phyloP scores from a whole-genome alignment of 2,888 invertebrate species.

The Cataglyphis rosenhaueri region DNA sequence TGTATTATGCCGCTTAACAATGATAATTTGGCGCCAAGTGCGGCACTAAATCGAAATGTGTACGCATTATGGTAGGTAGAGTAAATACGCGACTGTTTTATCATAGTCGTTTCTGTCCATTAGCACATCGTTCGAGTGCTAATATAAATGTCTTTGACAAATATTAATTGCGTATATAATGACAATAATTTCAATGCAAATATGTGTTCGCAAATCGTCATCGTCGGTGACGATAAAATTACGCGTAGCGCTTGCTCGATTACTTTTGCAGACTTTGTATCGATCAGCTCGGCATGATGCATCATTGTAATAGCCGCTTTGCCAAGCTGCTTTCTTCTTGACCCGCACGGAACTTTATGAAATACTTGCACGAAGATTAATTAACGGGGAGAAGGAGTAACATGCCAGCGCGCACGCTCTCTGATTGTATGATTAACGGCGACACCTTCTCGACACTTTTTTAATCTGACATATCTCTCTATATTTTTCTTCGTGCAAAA shows the following conservation, averaged over 20 bases:
- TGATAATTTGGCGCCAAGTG: neutral
- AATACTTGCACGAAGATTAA: constrained; percentile 53
- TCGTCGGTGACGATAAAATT: constrained; percentile 25
- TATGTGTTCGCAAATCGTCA: constrained; percentile 28
- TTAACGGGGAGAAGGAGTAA: constrained; percentile 42
- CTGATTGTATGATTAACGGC: constrained; percentile 51
- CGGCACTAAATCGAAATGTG: neutral
- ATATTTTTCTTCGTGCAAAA: constrained; percentile 47
- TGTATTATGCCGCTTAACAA: constrained; percentile 18
- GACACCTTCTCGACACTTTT: constrained; percentile 53
- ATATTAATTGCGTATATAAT: constrained; percentile 4
- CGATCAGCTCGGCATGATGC: constrained; percentile 45
- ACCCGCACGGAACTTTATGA: constrained; percentile 46
- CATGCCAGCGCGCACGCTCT: constrained; percentile 39
- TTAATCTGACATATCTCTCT: constrained; percentile 49
- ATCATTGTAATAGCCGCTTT: constrained; percentile 44
- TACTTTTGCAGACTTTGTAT: constrained; percentile 40
- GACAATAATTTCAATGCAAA: constrained; percentile 20
- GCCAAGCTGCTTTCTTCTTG: constrained; percentile 20
- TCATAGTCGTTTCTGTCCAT: constrained; percentile 29
- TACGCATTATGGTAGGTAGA: neutral
- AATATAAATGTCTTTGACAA: constrained; percentile 8
- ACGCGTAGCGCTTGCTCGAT: constrained; percentile 14
- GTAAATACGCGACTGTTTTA: constrained; percentile 17
- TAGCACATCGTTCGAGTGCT: constrained; percentile 1